These are phyloP conservation scores for Phenganax stokvisi DNA, from an alignment of 92 coral and sea anemone species.

Conservation along the genomic window DNA sequence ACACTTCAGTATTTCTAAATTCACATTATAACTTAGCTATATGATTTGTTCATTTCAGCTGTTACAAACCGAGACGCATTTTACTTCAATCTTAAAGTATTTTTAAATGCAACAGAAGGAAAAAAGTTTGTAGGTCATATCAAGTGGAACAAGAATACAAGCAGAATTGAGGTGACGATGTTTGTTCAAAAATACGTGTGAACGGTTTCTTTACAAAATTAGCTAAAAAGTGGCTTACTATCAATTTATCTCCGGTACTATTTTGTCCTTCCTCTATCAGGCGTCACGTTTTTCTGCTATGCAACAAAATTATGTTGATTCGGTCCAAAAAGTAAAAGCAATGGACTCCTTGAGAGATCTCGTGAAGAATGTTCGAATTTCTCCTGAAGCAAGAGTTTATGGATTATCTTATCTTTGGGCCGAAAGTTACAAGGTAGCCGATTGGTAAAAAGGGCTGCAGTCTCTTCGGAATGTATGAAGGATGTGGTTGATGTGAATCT, in stretches of 20 bases:
- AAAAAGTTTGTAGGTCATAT: constrained; percentile 13
- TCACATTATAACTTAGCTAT: neutral
- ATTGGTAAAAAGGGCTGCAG: neutral
- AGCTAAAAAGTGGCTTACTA: no score
- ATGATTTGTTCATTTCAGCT: neutral
- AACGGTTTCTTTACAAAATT: neutral
- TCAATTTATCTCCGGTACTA: neutral
- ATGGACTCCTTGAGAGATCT: constrained; percentile 65
- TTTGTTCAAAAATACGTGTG: neutral
- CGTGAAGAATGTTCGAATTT: constrained; percentile 24
- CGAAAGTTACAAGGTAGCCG: constrained; percentile 19
- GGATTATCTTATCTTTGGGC: constrained; percentile 19
- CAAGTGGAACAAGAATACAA: constrained; percentile 20
- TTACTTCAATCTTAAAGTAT: constrained; percentile 13
- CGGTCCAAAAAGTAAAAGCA: constrained; percentile 65
- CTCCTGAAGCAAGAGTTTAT: constrained; percentile 20
- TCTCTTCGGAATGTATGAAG: neutral
- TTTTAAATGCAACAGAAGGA: constrained; percentile 13
- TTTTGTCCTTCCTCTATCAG: neutral
- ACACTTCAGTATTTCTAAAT: neutral
- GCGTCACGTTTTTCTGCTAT: constrained; percentile 27
- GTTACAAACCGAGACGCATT: neutral
- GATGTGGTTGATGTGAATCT: neutral
- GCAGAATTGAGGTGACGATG: neutral
- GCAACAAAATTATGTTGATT: constrained; percentile 16